Evolutionary conservation across 1,140 invertebrate genomes (phyloP).

Genomic region (Planococcus citri): DNA sequence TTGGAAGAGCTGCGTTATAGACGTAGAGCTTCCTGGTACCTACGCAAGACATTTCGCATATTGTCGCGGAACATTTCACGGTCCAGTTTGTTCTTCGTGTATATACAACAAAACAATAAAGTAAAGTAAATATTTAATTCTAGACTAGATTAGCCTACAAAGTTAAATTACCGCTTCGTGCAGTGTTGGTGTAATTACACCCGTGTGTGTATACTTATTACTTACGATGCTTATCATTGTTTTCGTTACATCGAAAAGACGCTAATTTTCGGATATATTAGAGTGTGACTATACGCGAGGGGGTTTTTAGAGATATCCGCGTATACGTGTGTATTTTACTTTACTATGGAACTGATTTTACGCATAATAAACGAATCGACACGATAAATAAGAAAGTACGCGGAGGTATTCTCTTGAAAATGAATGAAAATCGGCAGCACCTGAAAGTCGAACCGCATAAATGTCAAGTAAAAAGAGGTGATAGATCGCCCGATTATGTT

Average conservation of each 20-base stretch:
- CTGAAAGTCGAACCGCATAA: neutral
- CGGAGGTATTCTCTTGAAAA: neutral
- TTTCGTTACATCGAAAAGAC: neutral
- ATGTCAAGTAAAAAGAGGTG: neutral
- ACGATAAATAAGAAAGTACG: neutral
- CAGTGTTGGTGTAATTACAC: no score
- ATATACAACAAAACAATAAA: neutral
- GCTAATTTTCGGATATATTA: no score
- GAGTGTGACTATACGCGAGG: no score
- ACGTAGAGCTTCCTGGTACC: no score
- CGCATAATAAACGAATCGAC: neutral
- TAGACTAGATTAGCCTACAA: neutral
- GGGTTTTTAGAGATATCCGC: no score
- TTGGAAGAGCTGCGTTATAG: no score
- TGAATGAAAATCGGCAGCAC: neutral
- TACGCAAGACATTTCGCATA: no score
- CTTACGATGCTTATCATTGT: neutral
- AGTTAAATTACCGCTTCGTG: neutral
- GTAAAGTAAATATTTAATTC: neutral
- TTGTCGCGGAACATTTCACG: constrained; percentile 6
- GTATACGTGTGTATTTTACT: neutral
- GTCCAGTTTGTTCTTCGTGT: neutral
- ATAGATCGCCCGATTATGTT: neutral
- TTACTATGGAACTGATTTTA: constrained; percentile 7
- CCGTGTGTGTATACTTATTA: neutral